These are phyloP conservation scores for Branchinecta lindahli DNA, from an alignment of 1,140 invertebrate genomes.

Conservation along the genomic window DNA sequence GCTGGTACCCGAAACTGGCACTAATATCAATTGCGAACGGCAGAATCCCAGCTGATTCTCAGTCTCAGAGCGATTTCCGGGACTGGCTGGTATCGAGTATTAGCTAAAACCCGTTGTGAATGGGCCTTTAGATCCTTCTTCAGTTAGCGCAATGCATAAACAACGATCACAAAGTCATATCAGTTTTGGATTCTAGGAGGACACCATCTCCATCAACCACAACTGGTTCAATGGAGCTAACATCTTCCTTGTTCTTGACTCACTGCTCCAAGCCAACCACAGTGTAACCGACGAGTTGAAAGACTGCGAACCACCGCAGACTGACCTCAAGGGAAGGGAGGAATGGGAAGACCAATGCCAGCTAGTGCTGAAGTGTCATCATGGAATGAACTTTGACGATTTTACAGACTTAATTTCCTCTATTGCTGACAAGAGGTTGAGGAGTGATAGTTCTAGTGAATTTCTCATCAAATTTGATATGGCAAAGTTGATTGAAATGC, in stretches of 20 bases:
- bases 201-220: slow-evolving; percentile 93
- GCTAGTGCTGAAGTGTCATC: slow-evolving; percentile 56
- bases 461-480: neutral
- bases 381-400: slow-evolving; percentile 61
- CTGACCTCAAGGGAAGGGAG: slow-evolving; percentile 25
- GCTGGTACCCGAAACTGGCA: too few relatives aligned
- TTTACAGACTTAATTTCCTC: slow-evolving; percentile 50
- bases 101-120: too few relatives aligned
- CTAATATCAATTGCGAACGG: too few relatives aligned
- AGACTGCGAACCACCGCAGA: slow-evolving; percentile 46
- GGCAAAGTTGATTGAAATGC: neutral
- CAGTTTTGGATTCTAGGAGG: slow-evolving; percentile 40
- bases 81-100: too few relatives aligned
- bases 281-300: slow-evolving; percentile 61
- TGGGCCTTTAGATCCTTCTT: too few relatives aligned
- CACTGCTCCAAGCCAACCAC: slow-evolving; percentile 44
- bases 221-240: slow-evolving; percentile 94
- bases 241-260: slow-evolving; percentile 51
- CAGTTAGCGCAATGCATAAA: too few relatives aligned
- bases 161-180: too few relatives aligned
- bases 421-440: slow-evolving; percentile 41
- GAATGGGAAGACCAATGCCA: slow-evolving; percentile 59
- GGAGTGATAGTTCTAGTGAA: slow-evolving; percentile 15
- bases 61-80: too few relatives aligned
- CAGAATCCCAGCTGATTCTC: too few relatives aligned